Percentiles rank a stretch among this genome's conserved stretches.
These are phyloP conservation scores for Pelecanus crispus DNA, from an alignment of 2,113 vertebrate genomes.

Conservation along the genomic window DNA sequence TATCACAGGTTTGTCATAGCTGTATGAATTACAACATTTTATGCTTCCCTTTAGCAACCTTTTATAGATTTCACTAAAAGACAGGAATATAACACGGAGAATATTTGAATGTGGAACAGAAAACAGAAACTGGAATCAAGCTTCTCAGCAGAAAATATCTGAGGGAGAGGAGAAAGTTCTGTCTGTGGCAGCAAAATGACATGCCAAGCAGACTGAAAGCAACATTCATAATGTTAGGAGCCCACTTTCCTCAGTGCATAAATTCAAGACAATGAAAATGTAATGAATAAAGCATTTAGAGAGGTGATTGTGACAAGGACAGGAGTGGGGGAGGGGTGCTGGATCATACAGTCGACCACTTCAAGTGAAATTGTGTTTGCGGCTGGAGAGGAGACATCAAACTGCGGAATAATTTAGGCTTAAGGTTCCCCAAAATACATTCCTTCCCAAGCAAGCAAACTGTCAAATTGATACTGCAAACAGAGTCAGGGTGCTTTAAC, in stretches of 20 bases:
- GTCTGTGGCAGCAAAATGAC: background rate
- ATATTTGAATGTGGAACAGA: background rate
- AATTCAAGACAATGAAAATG: conserved; percentile 41
- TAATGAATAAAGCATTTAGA: conserved; percentile 26
- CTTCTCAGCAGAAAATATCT: background rate
- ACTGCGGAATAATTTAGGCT: background rate
- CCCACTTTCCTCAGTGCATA: conserved; percentile 5
- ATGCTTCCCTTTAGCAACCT: background rate
- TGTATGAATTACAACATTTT: background rate
- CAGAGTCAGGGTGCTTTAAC: background rate
- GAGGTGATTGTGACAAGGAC: conserved; percentile 44
- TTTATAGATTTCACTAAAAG: background rate
- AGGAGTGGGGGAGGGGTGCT: background rate
- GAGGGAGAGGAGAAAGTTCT: background rate
- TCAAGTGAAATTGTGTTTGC: background rate
- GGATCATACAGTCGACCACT: background rate
- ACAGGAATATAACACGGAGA: background rate
- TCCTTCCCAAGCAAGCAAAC: background rate
- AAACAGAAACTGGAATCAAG: background rate
- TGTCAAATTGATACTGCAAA: background rate
- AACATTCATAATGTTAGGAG: background rate
- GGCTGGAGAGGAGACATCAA: background rate
- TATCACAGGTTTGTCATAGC: background rate
- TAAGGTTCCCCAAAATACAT: background rate
- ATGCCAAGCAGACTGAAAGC: conserved; percentile 9